Evolutionary conservation across 2,888 invertebrate genomes (phyloP).

Genomic region (Trichogramma evanescens): DNA sequence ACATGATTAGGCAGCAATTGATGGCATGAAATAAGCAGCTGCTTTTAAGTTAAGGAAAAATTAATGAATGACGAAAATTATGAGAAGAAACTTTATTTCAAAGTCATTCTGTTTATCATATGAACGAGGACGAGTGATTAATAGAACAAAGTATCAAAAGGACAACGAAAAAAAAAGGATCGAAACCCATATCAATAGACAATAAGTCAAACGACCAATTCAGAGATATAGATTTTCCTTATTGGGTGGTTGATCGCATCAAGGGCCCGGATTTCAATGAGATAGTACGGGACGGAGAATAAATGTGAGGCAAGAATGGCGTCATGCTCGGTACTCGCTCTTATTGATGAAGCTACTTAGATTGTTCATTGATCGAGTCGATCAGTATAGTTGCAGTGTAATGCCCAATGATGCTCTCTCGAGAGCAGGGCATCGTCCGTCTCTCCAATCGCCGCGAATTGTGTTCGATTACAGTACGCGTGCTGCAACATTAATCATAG

Average conservation of each 20-base stretch:
- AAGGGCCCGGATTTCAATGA: not conserved
- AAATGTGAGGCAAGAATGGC: too few relatives aligned
- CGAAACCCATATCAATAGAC: slow-evolving; percentile 6
- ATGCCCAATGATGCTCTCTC: not conserved
- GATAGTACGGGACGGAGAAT: too few relatives aligned
- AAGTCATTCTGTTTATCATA: not conserved
- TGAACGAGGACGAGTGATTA: not conserved
- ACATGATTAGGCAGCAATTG: too few relatives aligned
- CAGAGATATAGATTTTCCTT: slow-evolving; percentile 16
- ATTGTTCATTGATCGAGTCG: too few relatives aligned
- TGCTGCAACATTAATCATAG: slow-evolving; percentile 7
- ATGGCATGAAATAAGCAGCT: too few relatives aligned
- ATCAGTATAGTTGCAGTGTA: slow-evolving; percentile 18
- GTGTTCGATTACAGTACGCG: too few relatives aligned
- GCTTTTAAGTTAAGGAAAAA: too few relatives aligned
- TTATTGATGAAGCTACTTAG: too few relatives aligned
- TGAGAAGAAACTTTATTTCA: not conserved
- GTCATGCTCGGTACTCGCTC: too few relatives aligned
- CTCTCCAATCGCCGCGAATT: not conserved
- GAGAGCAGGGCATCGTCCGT: slow-evolving; percentile 5
- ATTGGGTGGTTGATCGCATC: slow-evolving; percentile 19
- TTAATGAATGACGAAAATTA: slow-evolving; percentile 8
- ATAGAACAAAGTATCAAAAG: not conserved
- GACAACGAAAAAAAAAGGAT: not conserved
- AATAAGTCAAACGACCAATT: slow-evolving; percentile 20